phyloP scores from a whole-genome alignment of 2,797 vertebrate species.

The Falco berigora region DNA sequence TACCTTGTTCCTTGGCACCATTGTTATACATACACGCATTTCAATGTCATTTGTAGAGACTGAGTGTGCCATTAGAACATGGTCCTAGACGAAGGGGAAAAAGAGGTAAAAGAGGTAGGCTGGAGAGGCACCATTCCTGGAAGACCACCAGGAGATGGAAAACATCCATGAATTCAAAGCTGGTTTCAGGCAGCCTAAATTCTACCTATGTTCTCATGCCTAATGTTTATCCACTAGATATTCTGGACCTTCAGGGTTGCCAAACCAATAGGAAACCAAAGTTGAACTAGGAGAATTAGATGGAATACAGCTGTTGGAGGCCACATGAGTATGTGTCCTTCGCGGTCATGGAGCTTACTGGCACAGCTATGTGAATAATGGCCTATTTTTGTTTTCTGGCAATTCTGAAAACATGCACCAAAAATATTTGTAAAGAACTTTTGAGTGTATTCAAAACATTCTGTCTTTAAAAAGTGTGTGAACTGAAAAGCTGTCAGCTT shows the following conservation, averaged over 20 bases:
- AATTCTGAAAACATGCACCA: neutral
- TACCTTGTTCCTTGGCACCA: neutral
- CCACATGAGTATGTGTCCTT: neutral
- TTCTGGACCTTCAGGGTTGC: neutral
- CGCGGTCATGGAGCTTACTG: neutral
- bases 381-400: neutral
- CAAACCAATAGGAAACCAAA: neutral
- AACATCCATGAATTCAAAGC: neutral
- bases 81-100: neutral
- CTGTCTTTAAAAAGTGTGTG: neutral
- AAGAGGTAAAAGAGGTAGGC: neutral
- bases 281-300: constrained; percentile 21
- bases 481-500: neutral
- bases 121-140: neutral
- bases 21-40: neutral
- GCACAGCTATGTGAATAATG: neutral
- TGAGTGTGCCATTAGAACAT: neutral
- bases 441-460: neutral
- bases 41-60: neutral
- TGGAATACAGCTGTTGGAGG: constrained; percentile 32
- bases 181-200: neutral
- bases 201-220: neutral
- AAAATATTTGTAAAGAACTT: constrained; percentile 15
- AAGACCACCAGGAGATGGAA: neutral
- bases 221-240: neutral